phyloP scores from a whole-genome alignment of 2,888 invertebrate species.

The Tuberolachnus salignus region DNA sequence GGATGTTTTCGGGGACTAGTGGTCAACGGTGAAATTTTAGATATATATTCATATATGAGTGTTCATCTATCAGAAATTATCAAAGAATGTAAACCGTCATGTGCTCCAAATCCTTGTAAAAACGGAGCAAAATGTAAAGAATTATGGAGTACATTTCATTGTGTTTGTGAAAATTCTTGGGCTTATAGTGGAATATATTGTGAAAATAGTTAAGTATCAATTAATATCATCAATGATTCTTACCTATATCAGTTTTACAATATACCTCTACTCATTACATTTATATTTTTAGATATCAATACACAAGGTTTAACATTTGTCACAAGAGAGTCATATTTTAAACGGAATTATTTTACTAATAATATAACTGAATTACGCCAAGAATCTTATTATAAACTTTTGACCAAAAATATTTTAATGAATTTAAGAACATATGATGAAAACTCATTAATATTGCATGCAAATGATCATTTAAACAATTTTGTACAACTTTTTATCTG shows the following conservation, averaged over 20 bases:
- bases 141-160: conserved; percentile 89
- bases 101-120: conserved; percentile 91
- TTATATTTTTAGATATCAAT: conserved; percentile 77
- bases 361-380: conserved; percentile 70
- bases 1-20: conserved; percentile 93
- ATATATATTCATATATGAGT: conserved; percentile 91
- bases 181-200: conserved; percentile 89
- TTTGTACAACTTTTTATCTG: conserved; percentile 87
- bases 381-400: conserved; percentile 72
- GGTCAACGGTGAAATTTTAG: conserved; percentile 87
- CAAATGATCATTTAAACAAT: conserved; percentile 91
- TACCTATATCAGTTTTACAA: not conserved
- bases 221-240: conserved; percentile 22
- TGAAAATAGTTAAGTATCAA: conserved; percentile 74
- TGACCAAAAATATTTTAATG: conserved; percentile 81
- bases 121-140: conserved; percentile 91
- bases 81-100: conserved; percentile 91
- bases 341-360: conserved; percentile 75
- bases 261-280: not conserved
- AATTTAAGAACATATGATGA: conserved; percentile 87
- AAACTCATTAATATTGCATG: conserved; percentile 82
- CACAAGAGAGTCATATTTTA: conserved; percentile 77
- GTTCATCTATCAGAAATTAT: conserved; percentile 90
- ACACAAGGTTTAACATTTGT: conserved; percentile 87
- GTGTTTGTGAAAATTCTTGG: conserved; percentile 90